Evolutionary conservation across 2,888 invertebrate species (phyloP), one percentile per base, ranked within the genome.

Genomic region (Acronicta leporina): DNA sequence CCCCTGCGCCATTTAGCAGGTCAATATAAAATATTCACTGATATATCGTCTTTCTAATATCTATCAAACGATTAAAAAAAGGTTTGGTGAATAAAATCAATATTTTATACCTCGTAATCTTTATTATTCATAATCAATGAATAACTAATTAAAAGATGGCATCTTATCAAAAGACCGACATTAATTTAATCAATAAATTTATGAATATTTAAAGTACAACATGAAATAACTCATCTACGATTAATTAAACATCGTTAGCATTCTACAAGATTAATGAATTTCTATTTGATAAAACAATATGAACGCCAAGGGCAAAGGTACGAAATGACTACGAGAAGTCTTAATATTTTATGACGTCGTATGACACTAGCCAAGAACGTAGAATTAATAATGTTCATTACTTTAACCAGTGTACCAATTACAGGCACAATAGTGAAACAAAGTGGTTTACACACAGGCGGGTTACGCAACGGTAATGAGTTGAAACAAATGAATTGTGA

Each of bases 231-330:
- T 41, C 40, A 35, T 43, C 53, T 47, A 43, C 30, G 14, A 58
- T 30, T 35, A 65, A 41, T 53, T 50, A 71, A 53, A 47, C 58
- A 57, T 47, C 46, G 40, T 46, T 43, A 41, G 46, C 27, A 3
- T 41, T 16, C 11, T 71, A 58, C 47, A 54, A 44, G 49, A 71
- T 65, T 58, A 71, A 68, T 71, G 58, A 54, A 11, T 38, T 50
- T 47, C 53, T 48, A 43, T 54, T 54, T 38, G 35, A 71, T 50
- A 35, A 56, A 30, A 53, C 56, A 64, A 72, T 66, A 38, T 45
- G 42, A 35, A 43, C 30, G 11, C 55, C 47, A 63, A 48, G 30
- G 41, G 45, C 5, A 14, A 44, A 46, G 40, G 40, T 51, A 33
- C 49, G 25, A 33, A 51, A 45, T 33, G 55, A 56, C 56, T 47